These are phyloP conservation scores for Gymnocypris eckloni DNA, from an alignment of 2,797 vertebrate genomes.

Conservation along the genomic window DNA sequence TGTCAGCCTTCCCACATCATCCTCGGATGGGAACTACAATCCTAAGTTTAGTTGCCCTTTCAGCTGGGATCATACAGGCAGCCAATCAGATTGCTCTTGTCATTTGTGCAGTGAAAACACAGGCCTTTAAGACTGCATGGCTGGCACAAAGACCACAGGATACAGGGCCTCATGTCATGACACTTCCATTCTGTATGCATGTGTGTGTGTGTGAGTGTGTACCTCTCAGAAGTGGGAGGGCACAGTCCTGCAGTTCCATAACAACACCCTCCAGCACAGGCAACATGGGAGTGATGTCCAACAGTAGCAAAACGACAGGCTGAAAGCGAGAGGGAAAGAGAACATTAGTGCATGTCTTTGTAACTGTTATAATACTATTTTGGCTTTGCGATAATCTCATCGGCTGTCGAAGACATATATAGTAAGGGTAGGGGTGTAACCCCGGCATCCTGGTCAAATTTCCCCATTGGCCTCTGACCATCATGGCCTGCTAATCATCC, in stretches of 20 bases:
- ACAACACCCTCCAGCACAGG: slow-evolving; percentile 90
- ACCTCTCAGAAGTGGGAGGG: slow-evolving; percentile 93
- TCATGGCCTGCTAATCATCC: no score
- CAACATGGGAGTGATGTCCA: slow-evolving; percentile 96
- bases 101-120: slow-evolving; percentile 37
- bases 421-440: no score
- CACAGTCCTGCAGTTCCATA: slow-evolving; percentile 97
- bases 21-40: slow-evolving; percentile 19
- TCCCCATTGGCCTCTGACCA: no score
- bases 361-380: background rate
- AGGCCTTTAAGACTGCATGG: slow-evolving; percentile 1
- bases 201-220: background rate
- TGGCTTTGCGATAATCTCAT: background rate
- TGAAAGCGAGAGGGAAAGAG: slow-evolving; percentile 61
- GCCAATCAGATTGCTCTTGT: slow-evolving; percentile 32
- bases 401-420: background rate
- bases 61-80: slow-evolving; percentile 29
- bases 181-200: background rate
- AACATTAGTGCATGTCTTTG: background rate
- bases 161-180: slow-evolving; percentile 24
- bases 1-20: slow-evolving; percentile 1
- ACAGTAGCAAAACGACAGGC: slow-evolving; percentile 86
- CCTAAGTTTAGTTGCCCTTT: slow-evolving; percentile 31
- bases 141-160: slow-evolving; percentile 31
- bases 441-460: no score